Evolutionary conservation across 2,113 vertebrate genomes (phyloP).

Genomic region (Theropithecus gelada): DNA sequence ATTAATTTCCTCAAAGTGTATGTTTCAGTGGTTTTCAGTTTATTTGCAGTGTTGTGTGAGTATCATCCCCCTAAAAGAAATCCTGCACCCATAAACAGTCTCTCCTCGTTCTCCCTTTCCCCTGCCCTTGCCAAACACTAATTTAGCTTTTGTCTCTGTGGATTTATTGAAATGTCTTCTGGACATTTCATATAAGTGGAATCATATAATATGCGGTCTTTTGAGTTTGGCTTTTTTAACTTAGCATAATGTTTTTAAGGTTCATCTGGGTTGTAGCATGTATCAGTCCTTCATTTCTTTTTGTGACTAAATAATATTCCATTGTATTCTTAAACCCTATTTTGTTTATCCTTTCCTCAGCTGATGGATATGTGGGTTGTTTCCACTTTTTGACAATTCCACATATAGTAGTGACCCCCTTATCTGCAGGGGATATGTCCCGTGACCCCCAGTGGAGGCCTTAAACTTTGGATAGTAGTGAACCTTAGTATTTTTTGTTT

Average conservation of each 20-base stretch:
- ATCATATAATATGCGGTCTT: not conserved
- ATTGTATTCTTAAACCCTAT: not conserved
- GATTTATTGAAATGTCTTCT: not conserved
- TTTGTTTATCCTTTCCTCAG: not conserved
- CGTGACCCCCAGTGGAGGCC: not conserved
- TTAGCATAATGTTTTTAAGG: not conserved
- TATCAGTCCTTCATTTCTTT: not conserved
- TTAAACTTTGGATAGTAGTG: not conserved
- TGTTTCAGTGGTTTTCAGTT: not conserved
- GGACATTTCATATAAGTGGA: not conserved
- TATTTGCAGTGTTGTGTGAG: not conserved
- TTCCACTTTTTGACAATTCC: not conserved
- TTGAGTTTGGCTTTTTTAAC: not conserved
- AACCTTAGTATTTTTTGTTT: not conserved
- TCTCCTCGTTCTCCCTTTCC: not conserved
- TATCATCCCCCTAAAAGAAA: not conserved
- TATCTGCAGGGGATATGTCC: not conserved
- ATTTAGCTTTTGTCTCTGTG: not conserved
- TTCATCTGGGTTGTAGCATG: not conserved
- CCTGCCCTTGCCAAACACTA: not conserved
- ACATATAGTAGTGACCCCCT: not conserved
- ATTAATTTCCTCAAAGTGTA: not conserved
- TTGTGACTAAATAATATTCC: not conserved
- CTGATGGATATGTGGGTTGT: not conserved
- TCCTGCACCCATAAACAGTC: not conserved